Evolutionary conservation across 2,113 vertebrate species (phyloP), one percentile per base, ranked within the genome.

Genomic region (Rhynchomys soricoides): DNA sequence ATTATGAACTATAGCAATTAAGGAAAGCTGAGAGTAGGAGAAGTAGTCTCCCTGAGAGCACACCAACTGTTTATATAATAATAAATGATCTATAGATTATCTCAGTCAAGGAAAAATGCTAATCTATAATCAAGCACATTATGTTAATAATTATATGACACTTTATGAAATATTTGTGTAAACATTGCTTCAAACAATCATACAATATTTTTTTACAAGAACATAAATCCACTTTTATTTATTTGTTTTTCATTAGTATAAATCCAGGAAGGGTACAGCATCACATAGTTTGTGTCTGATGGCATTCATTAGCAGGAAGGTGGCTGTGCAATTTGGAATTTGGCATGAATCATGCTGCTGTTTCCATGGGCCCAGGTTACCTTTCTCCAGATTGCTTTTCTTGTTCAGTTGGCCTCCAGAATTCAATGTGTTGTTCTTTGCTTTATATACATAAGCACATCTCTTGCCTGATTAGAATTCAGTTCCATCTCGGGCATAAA

Each of bases 151-250:
- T 12, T 91, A 12, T 83, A 81, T 89, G 22, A 7, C 59, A 70
- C 17, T 81, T 96, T 40, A 62, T 91, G 21, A 94, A 85, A 73
- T 50, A 7, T 89, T 86, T 97, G 3, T 37, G 89, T 37, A 95
- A 68, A 48, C 77, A 81, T 1, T 68, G 19, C 50, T 68, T 81
- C 64, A 82, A 55, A 87, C 52, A 10, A 7, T 55, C 40, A 43
- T n/a, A 86, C 16, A 40, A 82, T 57, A 82, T 82, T 59, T 81
- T 81, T 52, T 82, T 43, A 70, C 3, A 71, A 73, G 37, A 73
- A 55, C 24, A 89, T 11, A 5, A 24, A 88, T 74, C 17, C n/a
- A 74, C 7, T 45, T 71, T n/a, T 71, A 31, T 70, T 73, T 29
- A 62, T 11, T 85, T 64, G 40, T 4, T 64, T 21, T 66, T 73